These are phyloP conservation scores for Limonius californicus DNA, from an alignment of 1,140 invertebrate species.

Conservation along the genomic window DNA sequence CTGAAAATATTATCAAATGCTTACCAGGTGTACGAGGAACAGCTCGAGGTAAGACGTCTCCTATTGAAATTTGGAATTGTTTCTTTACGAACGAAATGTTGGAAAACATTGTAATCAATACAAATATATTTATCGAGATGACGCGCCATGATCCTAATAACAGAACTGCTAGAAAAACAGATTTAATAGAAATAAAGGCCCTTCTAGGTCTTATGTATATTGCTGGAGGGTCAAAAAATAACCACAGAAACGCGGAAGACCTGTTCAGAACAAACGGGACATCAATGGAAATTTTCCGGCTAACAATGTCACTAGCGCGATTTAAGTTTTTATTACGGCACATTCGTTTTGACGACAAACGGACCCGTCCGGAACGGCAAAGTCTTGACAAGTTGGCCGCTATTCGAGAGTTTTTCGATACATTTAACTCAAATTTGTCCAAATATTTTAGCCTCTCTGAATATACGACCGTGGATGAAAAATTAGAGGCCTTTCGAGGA, in stretches of 20 bases:
- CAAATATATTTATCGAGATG: no score
- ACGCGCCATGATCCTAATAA: no score
- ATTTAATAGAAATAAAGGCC: slow-evolving; percentile 48
- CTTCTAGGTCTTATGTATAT: slow-evolving; percentile 52
- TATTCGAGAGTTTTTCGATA: slow-evolving; percentile 36
- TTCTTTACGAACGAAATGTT: no score
- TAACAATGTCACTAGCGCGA: slow-evolving; percentile 41
- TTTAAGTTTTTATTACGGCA: neutral
- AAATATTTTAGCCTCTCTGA: neutral
- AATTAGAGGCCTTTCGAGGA: neutral
- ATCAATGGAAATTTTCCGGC: slow-evolving; percentile 46
- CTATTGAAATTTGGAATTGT: no score
- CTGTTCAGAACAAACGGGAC: slow-evolving; percentile 49
- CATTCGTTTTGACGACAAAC: slow-evolving; percentile 32
- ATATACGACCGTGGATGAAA: neutral
- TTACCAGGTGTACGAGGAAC: no score
- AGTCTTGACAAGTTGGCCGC: slow-evolving; percentile 40
- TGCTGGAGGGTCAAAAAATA: slow-evolving; percentile 48
- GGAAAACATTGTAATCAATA: no score
- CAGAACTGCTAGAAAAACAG: neutral
- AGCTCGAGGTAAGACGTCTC: no score
- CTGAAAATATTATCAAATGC: no score
- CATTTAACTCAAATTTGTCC: slow-evolving; percentile 39
- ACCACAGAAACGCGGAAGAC: slow-evolving; percentile 48
- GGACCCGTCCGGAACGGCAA: slow-evolving; percentile 22